Base-by-base conservation (phyloP, 2,113 vertebrate genomes). In the Alethe diademata region DNA sequence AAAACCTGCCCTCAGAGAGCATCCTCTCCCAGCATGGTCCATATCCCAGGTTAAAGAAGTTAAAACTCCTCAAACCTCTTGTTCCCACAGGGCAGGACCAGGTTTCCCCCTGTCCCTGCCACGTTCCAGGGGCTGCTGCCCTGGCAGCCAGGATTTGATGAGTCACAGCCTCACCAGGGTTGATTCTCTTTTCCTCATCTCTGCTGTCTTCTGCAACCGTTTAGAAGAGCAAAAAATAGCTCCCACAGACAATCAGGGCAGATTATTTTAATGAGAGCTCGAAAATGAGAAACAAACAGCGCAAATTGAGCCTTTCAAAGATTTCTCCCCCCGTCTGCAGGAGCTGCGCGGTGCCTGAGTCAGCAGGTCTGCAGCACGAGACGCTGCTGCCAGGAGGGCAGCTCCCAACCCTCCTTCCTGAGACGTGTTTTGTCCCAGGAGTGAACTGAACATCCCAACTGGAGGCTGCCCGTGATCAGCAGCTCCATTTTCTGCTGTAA, bases 231-330 rank as follows among this genome's bases (percentile, higher is more conserved):
- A 78, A 87, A 97, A 98, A 98, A 98, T 97, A 98, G 96, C 97
- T 97, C 92, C 84, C 50, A 8, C 56, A 97, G 96, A 98, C 97
- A 98, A 98, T 98, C 96, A 92, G 92, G 97, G 54, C 92, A 97
- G 96, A 98, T 98, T 97, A 97, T 98, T 98, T 97, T 98, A 98
- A 98, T 98, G 97, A 97, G 93, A 83, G 80, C 85, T 98, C 92
- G 75, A 88, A 96, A 95, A 86, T 42, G 95, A 96, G 96, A 89
- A 96, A 96, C 96, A 98, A 98, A 97, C 9, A 64, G 89, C 93
- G 96, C 89, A 73, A 96, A 97, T 97, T 94, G 97, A 97, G 96
- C 96, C 95, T 78, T 65, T 65, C 15, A 95, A 90, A 66, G 54
- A 0, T 94, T 95, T 62, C 70, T 79, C 75, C 35, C 26, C 66